Evolutionary conservation across 2,797 vertebrate species (phyloP).

Genomic region (Rhinoraja longicauda): DNA sequence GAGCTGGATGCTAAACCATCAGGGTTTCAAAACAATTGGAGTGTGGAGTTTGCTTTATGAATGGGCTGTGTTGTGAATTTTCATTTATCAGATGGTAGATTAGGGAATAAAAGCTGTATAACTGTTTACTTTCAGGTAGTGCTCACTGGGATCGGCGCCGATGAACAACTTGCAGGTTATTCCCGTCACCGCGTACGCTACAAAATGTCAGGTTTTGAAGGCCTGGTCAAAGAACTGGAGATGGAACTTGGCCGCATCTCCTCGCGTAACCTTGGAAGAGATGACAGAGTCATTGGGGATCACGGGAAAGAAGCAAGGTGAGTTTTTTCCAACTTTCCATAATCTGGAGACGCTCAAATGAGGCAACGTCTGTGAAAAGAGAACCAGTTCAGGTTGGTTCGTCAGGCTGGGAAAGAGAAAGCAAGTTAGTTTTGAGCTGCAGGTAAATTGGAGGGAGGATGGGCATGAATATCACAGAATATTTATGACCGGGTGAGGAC

Average conservation of each 20-base stretch:
- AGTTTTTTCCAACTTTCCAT: conserved; percentile 37
- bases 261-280: conserved; percentile 85
- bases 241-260: conserved; percentile 85
- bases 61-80: neutral
- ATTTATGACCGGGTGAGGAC: no score
- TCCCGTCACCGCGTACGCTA: conserved; percentile 80
- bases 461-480: no score
- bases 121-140: conserved; percentile 63
- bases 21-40: no score
- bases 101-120: neutral
- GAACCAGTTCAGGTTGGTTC: no score
- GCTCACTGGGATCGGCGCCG: conserved; percentile 86
- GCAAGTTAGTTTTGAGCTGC: no score
- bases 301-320: conserved; percentile 92
- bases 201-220: conserved; percentile 61
- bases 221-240: conserved; percentile 72
- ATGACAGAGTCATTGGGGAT: conserved; percentile 84
- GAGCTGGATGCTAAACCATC: no score
- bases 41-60: no score
- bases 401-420: no score
- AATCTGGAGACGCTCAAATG: no score
- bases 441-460: no score
- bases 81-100: conserved; percentile 28
- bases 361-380: no score
- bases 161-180: conserved; percentile 93